phyloP scores from a whole-genome alignment of 2,113 vertebrate species.

The Gymnobelideus leadbeateri region DNA sequence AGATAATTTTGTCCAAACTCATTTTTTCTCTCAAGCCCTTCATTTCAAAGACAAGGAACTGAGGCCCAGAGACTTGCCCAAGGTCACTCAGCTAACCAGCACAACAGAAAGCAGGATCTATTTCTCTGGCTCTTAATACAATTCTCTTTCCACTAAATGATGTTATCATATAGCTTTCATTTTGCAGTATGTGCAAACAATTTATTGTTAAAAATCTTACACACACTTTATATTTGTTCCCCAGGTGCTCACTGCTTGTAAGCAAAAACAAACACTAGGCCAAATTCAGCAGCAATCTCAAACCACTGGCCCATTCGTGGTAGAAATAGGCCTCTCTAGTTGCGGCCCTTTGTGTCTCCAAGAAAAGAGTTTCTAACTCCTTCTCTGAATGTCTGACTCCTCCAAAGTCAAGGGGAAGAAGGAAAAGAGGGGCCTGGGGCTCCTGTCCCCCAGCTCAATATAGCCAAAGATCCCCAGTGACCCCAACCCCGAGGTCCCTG shows the following conservation, averaged over 20 bases:
- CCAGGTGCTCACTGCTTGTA: background rate
- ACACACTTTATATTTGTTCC: background rate
- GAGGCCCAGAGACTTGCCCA: background rate
- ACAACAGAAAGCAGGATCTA: background rate
- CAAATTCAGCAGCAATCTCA: background rate
- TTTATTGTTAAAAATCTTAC: background rate
- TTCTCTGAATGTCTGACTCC: background rate
- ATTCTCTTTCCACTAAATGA: background rate
- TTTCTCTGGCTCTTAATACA: background rate
- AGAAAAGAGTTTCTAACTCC: background rate
- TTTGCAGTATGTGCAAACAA: background rate
- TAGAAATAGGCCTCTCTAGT: background rate
- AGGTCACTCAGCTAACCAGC: background rate
- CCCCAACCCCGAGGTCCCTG: background rate
- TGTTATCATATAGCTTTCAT: background rate
- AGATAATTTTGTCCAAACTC: background rate
- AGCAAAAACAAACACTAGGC: background rate
- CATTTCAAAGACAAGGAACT: background rate
- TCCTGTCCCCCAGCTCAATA: too few relatives aligned
- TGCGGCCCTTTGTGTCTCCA: background rate
- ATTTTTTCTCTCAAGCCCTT: background rate
- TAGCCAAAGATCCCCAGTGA: background rate
- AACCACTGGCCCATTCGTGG: background rate
- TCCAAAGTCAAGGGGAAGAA: background rate
- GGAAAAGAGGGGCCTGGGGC: too few relatives aligned